Conservation (phyloP, 2,113 vertebrate species). For the Lampris megalopsis region DNA sequence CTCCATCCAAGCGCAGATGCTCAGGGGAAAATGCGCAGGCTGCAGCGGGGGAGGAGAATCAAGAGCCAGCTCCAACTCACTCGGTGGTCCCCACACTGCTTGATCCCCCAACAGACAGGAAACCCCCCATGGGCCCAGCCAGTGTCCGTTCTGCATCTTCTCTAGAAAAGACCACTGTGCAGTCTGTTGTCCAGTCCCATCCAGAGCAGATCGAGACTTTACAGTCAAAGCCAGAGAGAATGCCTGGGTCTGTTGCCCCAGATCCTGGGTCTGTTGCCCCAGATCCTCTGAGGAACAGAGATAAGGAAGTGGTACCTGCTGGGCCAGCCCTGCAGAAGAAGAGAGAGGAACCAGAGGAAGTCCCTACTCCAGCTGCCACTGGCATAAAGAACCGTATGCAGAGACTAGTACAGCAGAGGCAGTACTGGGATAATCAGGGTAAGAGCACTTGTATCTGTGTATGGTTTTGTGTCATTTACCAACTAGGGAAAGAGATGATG, state of each 20-base stretch:
- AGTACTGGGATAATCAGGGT: conserved; percentile 87
- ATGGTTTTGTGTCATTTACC: background rate
- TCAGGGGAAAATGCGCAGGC: conserved; percentile 79
- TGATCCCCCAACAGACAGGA: conserved; percentile 73
- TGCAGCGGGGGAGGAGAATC: conserved; percentile 81
- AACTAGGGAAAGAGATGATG: background rate
- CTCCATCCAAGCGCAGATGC: conserved; percentile 91
- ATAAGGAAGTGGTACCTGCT: conserved; percentile 13
- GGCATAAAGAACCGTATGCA: conserved; percentile 89
- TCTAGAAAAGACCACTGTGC: conserved; percentile 36
- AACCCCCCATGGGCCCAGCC: conserved; percentile 53
- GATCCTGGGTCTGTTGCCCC: background rate
- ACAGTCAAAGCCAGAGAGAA: conserved; percentile 33
- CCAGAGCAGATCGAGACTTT: background rate
- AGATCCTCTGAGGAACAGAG: conserved; percentile 6
- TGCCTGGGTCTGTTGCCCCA: background rate
- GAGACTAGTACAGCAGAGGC: conserved; percentile 88
- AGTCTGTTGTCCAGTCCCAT: conserved; percentile 5
- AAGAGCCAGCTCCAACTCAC: conserved; percentile 66
- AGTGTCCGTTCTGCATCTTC: conserved; percentile 38
- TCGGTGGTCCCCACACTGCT: conserved; percentile 16
- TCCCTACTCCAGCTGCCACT: conserved; percentile 41
- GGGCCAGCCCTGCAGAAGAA: conserved; percentile 10
- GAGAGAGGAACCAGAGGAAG: conserved; percentile 45
- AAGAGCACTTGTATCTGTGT: background rate